phyloP scores from a whole-genome alignment of 2,888 invertebrate genomes.

The Lumbricus terrestris region DNA sequence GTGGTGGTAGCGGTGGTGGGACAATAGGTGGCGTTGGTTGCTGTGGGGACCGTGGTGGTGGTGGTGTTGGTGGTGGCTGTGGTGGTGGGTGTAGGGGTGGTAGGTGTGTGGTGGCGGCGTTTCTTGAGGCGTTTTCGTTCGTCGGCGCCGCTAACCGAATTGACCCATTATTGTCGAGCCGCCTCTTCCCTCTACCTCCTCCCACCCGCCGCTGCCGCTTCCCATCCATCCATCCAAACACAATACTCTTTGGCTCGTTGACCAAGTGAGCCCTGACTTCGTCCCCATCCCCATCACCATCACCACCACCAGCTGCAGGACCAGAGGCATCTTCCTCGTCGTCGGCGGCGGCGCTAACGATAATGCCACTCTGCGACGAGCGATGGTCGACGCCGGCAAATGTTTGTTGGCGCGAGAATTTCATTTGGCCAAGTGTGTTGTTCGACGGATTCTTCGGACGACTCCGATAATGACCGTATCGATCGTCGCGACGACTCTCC shows the following conservation, averaged over 20 bases:
- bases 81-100: neutral
- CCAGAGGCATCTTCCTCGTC: neutral
- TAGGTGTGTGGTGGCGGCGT: neutral
- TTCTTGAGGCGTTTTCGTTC: neutral
- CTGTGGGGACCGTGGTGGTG: neutral
- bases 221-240: neutral
- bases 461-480: neutral
- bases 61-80: neutral
- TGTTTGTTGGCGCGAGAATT: neutral
- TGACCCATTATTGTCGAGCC: neutral
- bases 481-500: neutral
- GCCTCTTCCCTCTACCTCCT: neutral
- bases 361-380: neutral
- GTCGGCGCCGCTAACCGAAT: neutral
- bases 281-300: neutral
- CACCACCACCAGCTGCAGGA: neutral
- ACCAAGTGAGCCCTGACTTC: neutral
- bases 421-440: slow-evolving; percentile 3
- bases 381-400: neutral
- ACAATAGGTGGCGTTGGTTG: neutral
- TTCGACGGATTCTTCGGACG: neutral
- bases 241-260: neutral
- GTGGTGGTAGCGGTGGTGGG: neutral
- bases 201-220: neutral
- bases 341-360: neutral